phyloP scores from a whole-genome alignment of 2,888 invertebrate species.

The Synergus japonicus region DNA sequence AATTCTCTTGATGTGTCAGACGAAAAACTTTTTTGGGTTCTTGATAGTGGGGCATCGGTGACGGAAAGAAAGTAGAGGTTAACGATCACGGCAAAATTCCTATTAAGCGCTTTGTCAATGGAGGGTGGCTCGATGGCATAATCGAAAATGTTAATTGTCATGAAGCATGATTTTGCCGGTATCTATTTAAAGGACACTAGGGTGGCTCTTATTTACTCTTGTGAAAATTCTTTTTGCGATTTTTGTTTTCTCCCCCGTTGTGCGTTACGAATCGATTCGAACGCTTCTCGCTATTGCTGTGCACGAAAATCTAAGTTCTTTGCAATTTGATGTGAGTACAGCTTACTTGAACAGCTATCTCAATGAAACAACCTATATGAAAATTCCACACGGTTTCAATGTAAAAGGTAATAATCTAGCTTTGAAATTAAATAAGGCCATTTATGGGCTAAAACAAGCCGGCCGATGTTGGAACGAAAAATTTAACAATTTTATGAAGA shows the following conservation, averaged over 20 bases:
- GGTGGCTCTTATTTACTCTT: no score
- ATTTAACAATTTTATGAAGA: no score
- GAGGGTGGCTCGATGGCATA: not conserved
- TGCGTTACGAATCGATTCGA: constrained; percentile 8
- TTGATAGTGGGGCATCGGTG: constrained; percentile 42
- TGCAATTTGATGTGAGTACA: constrained; percentile 21
- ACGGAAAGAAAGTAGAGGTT: no score
- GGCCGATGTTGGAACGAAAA: no score
- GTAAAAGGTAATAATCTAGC: constrained; percentile 27
- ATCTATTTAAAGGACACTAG: no score
- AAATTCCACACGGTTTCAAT: constrained; percentile 45
- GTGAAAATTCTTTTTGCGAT: no score
- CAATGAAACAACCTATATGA: constrained; percentile 47
- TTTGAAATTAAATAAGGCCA: constrained; percentile 45
- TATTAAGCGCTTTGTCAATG: not conserved
- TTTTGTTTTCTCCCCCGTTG: constrained; percentile 4
- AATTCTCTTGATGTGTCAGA: not conserved
- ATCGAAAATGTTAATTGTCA: not conserved
- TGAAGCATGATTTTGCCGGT: no score
- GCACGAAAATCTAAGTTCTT: not conserved
- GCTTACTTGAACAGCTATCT: constrained; percentile 20
- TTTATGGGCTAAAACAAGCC: constrained; percentile 44
- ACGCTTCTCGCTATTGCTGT: constrained; percentile 17
- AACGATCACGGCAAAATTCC: no score
- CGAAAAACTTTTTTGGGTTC: constrained; percentile 43